phyloP scores from a whole-genome alignment of 2,888 invertebrate genomes.

The Leptopilina syphax region DNA sequence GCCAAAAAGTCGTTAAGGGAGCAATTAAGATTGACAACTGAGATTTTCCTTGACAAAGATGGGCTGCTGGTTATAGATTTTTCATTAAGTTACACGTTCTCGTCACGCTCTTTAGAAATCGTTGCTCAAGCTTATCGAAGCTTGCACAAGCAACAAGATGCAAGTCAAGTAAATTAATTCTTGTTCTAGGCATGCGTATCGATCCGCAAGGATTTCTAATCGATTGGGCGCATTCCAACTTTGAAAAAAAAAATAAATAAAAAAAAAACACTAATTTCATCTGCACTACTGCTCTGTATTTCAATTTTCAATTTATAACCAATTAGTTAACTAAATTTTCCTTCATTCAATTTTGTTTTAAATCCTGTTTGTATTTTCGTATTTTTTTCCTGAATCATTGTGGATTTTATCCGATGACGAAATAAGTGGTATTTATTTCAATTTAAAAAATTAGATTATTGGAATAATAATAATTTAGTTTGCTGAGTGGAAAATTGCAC shows the following conservation, averaged over 20 bases:
- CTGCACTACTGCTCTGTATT: not conserved
- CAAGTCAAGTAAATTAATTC: constrained; percentile 31
- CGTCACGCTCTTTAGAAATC: constrained; percentile 29
- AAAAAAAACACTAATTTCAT: not conserved
- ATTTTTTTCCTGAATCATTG: too few relatives aligned
- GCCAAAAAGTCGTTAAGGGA: constrained; percentile 1
- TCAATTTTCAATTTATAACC: not conserved
- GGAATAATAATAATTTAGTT: too few relatives aligned
- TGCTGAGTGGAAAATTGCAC: too few relatives aligned
- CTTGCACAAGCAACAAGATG: constrained; percentile 31
- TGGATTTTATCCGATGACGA: too few relatives aligned
- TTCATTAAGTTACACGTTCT: constrained; percentile 19
- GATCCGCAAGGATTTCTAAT: constrained; percentile 16
- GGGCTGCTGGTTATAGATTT: constrained; percentile 23
- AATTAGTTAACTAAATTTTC: not conserved
- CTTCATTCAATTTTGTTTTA: too few relatives aligned
- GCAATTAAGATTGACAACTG: constrained; percentile 30
- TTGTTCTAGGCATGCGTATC: constrained; percentile 23
- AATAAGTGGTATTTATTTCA: too few relatives aligned
- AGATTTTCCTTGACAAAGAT: constrained; percentile 18
- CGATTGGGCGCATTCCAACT: constrained; percentile 15
- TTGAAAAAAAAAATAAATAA: not conserved
- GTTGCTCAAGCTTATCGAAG: constrained; percentile 33
- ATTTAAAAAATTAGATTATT: not conserved
- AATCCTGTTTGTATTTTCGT: too few relatives aligned